phyloP scores from a whole-genome alignment of 2,797 vertebrate species.

The Oreortyx pictus region DNA sequence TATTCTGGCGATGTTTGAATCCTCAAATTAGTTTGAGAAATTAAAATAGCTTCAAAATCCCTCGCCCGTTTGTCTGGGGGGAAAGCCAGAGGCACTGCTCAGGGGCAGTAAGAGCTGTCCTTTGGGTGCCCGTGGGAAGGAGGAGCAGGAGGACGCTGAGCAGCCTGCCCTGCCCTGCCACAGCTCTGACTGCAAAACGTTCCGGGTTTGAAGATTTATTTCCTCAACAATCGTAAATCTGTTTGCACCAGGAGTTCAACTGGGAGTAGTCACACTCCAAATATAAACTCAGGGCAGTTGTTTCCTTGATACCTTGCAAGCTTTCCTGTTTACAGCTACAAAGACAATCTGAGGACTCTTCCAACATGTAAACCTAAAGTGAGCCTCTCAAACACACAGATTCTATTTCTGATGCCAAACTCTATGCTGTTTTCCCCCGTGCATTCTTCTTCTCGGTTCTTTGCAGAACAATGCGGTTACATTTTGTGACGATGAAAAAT shows the following conservation, averaged over 20 bases:
- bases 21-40: neutral
- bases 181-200: neutral
- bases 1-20: neutral
- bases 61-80: neutral
- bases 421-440: neutral
- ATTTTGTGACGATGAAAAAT: slow-evolving; percentile 6
- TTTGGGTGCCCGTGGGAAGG: neutral
- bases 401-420: neutral
- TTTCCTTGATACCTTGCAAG: neutral
- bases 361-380: neutral
- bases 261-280: neutral
- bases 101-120: neutral
- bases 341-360: neutral
- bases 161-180: too few species aligned
- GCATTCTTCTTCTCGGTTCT: neutral
- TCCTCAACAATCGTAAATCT: neutral
- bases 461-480: neutral
- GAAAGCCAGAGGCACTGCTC: neutral
- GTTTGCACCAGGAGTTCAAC: neutral
- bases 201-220: neutral
- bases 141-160: too few species aligned
- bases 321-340: neutral
- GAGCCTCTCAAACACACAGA: neutral
- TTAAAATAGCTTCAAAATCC: neutral
- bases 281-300: neutral